These are phyloP conservation scores for Orchesellides sinensis DNA, from an alignment of 2,888 invertebrate genomes.

Conservation along the genomic window DNA sequence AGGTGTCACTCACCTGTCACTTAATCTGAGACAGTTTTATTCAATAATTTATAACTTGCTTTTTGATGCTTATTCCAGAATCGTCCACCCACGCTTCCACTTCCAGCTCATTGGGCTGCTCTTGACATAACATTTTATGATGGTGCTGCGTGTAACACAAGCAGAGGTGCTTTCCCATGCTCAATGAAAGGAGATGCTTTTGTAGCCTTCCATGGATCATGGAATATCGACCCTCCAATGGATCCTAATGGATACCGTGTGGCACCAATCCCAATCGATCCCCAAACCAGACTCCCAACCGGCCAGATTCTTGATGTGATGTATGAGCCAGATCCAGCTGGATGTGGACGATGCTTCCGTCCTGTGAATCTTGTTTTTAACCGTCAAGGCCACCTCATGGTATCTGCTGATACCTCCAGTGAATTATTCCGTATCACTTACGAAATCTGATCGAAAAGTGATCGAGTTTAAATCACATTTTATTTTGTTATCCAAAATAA, in stretches of 20 bases:
- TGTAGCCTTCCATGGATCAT: conserved; percentile 69
- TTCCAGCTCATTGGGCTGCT: conserved; percentile 71
- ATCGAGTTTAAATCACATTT: no score
- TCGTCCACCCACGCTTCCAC: conserved; percentile 61
- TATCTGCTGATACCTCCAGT: conserved; percentile 26
- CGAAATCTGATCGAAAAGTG: no score
- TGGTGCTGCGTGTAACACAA: conserved; percentile 50
- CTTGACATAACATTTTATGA: conserved; percentile 68
- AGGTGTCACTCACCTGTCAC: no score
- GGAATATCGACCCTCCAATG: conserved; percentile 46
- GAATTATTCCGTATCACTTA: conserved; percentile 19
- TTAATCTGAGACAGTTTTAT: not conserved
- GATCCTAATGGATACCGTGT: conserved; percentile 71
- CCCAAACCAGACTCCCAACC: conserved; percentile 42
- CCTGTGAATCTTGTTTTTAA: conserved; percentile 70
- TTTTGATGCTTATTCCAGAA: conserved; percentile 61
- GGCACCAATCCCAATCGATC: conserved; percentile 51
- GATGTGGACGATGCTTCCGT: conserved; percentile 64
- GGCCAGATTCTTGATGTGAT: conserved; percentile 64
- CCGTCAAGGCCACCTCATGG: conserved; percentile 63
- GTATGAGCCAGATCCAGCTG: conserved; percentile 48
- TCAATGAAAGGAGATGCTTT: conserved; percentile 66
- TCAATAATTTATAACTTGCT: not conserved
- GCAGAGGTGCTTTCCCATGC: conserved; percentile 68
- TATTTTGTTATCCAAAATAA: no score